Base-by-base conservation (phyloP, 2,113 vertebrate genomes). In the Ophiodon elongatus region DNA sequence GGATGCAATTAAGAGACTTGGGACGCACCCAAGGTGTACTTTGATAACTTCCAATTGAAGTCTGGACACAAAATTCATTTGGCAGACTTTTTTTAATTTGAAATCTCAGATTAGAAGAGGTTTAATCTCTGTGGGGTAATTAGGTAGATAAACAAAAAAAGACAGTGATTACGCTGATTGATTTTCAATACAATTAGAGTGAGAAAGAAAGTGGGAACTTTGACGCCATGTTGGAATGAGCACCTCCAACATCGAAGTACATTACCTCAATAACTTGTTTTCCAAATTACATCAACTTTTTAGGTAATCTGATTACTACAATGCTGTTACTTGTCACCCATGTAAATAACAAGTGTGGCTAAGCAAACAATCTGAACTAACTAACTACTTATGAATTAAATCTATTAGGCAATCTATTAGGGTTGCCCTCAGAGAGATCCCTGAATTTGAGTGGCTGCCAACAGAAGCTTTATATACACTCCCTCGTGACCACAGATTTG, bases 401-500 rank as follows among this genome's bases (percentile, higher is more conserved):
- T 27, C n/a, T n/a, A n/a, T n/a, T n/a, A n/a, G 54, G 65, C 80
- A 63, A 89, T 86, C 67, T 77, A 27, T 79, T 37, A 69, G 62
- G 37, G 68, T 59, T 59, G 66, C 56, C 59, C 56, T 47, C 19
- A 52, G 76, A 83, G 45, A 39, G 52, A 69, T 88, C 62, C 23
- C 41, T 66, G 57, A 59, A 43, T 80, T 52, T 86, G 75, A 90
- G 31, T 39, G 29, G 6, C 31, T 62, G 87, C 88, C 83, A 83
- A 65, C 68, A 66, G 9, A 17, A 41, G 66, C 65, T 81, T 85
- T 67, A 84, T 70, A 85, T 82, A 79, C 71, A 64, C 73, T 85
- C 85, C 71, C 81, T 29, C 70, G 19, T 67, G 76, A 84, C 84
- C 27, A 45, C 79, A 35, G 52, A 83, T 66, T 54, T 78, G 79